Evolutionary conservation across 1,140 invertebrate genomes (phyloP).

Genomic region (Papilio dardanus): DNA sequence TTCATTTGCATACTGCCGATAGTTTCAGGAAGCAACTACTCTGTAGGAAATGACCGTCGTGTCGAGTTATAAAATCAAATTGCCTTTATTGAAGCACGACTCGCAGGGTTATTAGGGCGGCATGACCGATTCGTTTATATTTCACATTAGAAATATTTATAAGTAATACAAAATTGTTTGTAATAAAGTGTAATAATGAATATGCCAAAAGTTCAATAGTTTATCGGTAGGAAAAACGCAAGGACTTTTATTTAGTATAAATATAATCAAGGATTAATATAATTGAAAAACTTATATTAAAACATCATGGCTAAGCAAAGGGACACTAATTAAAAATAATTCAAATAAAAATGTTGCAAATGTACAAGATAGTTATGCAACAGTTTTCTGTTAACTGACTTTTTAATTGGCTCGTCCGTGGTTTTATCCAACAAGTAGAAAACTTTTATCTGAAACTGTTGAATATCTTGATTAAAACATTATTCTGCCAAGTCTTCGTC

Average conservation of each 20-base stretch:
- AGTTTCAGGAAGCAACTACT: conserved; percentile 37
- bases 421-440: conserved; percentile 18
- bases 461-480: conserved; percentile 12
- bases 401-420: conserved; percentile 12
- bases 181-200: too few species aligned
- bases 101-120: conserved; percentile 6
- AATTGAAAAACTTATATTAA: too few species aligned
- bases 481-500: conserved; percentile 3
- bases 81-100: conserved; percentile 27
- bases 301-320: too few species aligned
- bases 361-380: not conserved
- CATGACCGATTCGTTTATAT: not conserved
- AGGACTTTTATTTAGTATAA: too few species aligned
- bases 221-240: too few species aligned
- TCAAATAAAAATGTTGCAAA: not conserved
- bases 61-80: conserved; percentile 34
- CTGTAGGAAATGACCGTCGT: conserved; percentile 30
- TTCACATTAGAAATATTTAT: not conserved
- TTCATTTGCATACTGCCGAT: conserved; percentile 38
- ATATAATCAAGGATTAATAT: too few species aligned
- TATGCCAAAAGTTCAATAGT: too few species aligned
- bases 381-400: conserved; percentile 6
- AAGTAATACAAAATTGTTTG: not conserved
- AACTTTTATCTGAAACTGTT: conserved; percentile 18
- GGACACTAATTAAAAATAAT: not conserved